Base-by-base conservation (phyloP, 1,140 invertebrate species). In the Bombus picipes region DNA sequence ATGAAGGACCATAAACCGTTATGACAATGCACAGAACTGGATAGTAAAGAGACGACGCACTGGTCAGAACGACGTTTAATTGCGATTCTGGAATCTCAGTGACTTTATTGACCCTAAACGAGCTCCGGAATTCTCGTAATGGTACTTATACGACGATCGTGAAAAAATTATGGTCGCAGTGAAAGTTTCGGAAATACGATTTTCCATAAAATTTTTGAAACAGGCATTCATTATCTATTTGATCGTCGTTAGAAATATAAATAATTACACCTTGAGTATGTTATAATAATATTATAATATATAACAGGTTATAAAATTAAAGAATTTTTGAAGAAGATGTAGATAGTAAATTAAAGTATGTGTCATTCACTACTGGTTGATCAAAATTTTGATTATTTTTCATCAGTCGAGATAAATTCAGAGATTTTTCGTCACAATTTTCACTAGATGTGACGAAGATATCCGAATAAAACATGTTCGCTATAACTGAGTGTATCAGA, bases 31-130 rank as follows among this genome's bases (percentile, higher is more conserved):
- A 68, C 81, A 85, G 59, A 65, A 43, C 53, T 66, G 39, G 79
- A 81, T 79, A 34, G 71, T 88, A 85, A 87, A 88, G 57, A 82
- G 78, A 70, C 84, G 79, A 83, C 78, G 68, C 78, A 53, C 75
- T 88, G 73, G 87, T 86, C 84, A 81, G 83, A 75, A 87, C 71
- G 70, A 59, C 73, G 65, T 78, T 84, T 84, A 89, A 85, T 81
- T 88, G 39, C 81, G 57, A 90, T 86, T 76, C 71, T 81, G 76
- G 76, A 88, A 84, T 88, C 83, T 83, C 81, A 39, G 72, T 71
- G 82, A 83, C 80, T 90, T 90, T 90, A 90, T 90, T 78, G 89
- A 86, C 37, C 79, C 66, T 91, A 90, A 91, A 90, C 72, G 70
- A 82, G 65, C 71, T 62, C 59, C 22, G 41, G 72, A 57, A 65